Evolutionary conservation across 2,113 vertebrate species (phyloP).

Genomic region (Holacanthus passer): DNA sequence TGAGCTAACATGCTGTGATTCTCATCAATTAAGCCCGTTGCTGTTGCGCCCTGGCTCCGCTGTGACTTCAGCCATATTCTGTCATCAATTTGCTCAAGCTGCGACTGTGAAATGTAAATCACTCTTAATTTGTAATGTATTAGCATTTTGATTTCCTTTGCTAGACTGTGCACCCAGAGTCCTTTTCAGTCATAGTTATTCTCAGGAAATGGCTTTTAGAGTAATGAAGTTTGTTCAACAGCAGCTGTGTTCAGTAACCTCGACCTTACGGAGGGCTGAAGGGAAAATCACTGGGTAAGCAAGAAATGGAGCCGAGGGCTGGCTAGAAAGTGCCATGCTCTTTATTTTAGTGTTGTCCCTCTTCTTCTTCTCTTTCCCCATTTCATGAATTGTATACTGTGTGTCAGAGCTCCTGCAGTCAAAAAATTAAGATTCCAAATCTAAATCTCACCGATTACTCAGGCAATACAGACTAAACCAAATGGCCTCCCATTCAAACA

Average conservation of each 20-base stretch:
- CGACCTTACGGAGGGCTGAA: background rate
- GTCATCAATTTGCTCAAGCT: background rate
- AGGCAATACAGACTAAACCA: background rate
- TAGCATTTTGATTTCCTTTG: slow-evolving; percentile 13
- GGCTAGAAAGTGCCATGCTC: background rate
- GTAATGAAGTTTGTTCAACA: slow-evolving; percentile 4
- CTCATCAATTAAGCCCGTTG: background rate
- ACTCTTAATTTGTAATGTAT: slow-evolving; percentile 8
- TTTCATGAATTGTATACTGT: background rate
- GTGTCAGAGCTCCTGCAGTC: background rate
- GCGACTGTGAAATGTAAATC: slow-evolving; percentile 22
- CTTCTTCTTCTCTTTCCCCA: background rate
- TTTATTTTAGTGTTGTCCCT: background rate
- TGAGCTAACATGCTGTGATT: slow-evolving; percentile 7
- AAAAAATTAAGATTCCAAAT: background rate
- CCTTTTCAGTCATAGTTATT: background rate
- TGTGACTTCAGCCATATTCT: slow-evolving; percentile 1
- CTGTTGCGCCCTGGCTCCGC: background rate
- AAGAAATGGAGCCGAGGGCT: background rate
- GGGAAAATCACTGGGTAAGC: background rate
- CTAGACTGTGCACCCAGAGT: background rate
- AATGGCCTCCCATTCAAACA: background rate
- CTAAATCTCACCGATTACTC: background rate
- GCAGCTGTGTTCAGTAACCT: background rate
- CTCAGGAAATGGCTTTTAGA: slow-evolving; percentile 17